Conservation (phyloP, 2,113 vertebrate genomes). For the Pygoscelis antarcticus region DNA sequence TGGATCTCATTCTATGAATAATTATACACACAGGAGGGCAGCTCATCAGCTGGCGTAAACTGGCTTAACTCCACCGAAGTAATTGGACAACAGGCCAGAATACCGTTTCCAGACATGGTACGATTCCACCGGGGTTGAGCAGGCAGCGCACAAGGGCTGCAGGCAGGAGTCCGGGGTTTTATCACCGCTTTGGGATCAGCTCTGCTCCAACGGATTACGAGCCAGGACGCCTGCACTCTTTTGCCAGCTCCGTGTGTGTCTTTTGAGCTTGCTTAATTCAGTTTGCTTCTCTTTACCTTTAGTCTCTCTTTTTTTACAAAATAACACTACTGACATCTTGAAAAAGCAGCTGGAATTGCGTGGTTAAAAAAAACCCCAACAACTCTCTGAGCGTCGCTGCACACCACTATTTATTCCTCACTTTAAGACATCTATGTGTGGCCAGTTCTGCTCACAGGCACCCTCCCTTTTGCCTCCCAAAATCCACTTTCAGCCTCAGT, state of each 20-base stretch:
- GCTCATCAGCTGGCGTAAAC: conserved; percentile 28
- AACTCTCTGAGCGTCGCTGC: fast-evolving
- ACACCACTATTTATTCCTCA: fast-evolving
- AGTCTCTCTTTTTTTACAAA: neutral
- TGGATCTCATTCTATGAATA: conserved; percentile 10
- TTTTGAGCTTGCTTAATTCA: neutral
- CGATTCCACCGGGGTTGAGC: neutral
- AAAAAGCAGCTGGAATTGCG: neutral
- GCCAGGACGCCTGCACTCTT: neutral
- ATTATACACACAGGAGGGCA: conserved; percentile 43
- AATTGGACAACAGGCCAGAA: neutral
- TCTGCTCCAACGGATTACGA: neutral
- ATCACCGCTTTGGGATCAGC: neutral
- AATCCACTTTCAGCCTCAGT: neutral
- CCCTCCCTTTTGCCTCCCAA: neutral
- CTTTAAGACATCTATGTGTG: fast-evolving
- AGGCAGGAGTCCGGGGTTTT: neutral
- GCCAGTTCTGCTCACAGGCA: neutral
- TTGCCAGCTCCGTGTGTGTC: neutral
- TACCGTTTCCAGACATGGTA: neutral
- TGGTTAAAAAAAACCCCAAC: neutral
- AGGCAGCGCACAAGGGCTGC: neutral
- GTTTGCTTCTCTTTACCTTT: neutral
- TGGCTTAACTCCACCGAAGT: neutral
- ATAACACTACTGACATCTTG: neutral